Evolutionary conservation across 2,113 vertebrate species (phyloP).

Genomic region (Aramus guarauna): DNA sequence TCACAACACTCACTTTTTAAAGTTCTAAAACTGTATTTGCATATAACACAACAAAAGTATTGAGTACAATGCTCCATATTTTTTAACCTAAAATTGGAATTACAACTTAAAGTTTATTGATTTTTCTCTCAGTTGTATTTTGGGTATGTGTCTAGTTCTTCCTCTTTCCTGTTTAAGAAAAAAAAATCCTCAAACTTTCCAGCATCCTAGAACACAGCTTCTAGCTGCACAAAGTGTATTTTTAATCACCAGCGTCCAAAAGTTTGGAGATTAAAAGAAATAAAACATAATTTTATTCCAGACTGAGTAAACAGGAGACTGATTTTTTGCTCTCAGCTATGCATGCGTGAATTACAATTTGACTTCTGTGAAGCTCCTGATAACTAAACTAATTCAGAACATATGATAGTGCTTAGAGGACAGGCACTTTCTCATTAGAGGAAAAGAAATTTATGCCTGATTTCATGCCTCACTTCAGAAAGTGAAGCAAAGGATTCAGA

Average conservation of each 20-base stretch:
- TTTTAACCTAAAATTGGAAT: neutral
- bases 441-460: neutral
- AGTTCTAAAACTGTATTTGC: neutral
- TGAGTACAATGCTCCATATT: neutral
- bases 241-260: neutral
- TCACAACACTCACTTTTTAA: neutral
- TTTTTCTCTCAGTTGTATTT: neutral
- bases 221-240: neutral
- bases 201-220: neutral
- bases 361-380: neutral
- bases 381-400: neutral
- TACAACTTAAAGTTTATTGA: neutral
- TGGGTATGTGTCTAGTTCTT: neutral
- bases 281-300: neutral
- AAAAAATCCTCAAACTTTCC: neutral
- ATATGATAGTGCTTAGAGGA: neutral
- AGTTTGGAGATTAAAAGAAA: neutral
- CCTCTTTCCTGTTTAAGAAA: neutral
- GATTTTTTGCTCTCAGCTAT: neutral
- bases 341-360: neutral
- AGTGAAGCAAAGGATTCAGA: neutral
- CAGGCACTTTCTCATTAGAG: neutral
- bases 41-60: neutral
- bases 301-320: neutral
- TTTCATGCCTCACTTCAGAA: slow-evolving; percentile 23